Percentiles rank a stretch among this genome's conserved stretches.
These are phyloP conservation scores for Pycnonotus jocosus DNA, from an alignment of 2,113 vertebrate genomes.

Conservation along the genomic window DNA sequence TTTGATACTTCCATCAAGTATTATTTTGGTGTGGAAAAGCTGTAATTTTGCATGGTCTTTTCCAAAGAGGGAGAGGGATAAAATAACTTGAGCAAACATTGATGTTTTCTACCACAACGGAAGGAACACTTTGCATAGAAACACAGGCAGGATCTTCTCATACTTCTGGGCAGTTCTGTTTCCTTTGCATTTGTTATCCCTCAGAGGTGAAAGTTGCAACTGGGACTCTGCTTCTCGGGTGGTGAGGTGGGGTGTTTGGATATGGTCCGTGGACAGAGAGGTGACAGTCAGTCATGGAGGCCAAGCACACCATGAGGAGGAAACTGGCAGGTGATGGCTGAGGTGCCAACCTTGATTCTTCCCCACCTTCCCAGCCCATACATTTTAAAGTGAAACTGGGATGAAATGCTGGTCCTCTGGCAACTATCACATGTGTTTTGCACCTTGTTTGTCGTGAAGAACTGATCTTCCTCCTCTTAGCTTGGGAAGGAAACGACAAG, in stretches of 20 bases:
- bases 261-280: neutral
- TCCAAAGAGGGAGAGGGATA: neutral
- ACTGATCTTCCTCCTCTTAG: neutral
- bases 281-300: rapidly evolving
- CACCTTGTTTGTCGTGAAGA: neutral
- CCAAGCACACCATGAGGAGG: neutral
- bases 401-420: neutral
- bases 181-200: neutral
- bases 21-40: neutral
- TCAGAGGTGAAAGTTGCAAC: neutral
- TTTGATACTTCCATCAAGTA: neutral
- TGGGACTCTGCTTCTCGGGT: neutral
- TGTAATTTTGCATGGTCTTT: neutral
- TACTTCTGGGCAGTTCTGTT: neutral
- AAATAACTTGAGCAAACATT: neutral
- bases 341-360: neutral
- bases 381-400: neutral
- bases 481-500: neutral
- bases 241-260: neutral
- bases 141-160: neutral
- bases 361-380: neutral
- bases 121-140: neutral
- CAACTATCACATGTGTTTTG: neutral
- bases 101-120: neutral
- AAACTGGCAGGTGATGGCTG: neutral